These are phyloP conservation scores for Egretta garzetta DNA, from an alignment of 2,113 vertebrate species.

Conservation along the genomic window DNA sequence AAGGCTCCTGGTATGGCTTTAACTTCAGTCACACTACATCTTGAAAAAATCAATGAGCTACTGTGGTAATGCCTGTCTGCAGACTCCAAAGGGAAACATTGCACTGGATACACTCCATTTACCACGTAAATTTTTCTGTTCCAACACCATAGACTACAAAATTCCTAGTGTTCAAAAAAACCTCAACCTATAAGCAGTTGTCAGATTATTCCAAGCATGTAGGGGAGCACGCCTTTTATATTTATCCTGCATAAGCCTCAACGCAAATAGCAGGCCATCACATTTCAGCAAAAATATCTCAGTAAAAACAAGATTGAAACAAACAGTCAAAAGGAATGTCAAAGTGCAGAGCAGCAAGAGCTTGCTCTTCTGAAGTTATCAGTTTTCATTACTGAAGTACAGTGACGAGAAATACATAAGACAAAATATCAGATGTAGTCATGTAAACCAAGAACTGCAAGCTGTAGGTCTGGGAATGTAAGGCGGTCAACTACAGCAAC, in stretches of 20 bases:
- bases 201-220: background rate
- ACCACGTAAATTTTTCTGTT: background rate
- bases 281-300: background rate
- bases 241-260: background rate
- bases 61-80: fast-evolving
- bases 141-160: background rate
- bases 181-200: background rate
- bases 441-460: background rate
- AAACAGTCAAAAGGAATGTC: background rate
- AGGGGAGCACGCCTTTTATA: background rate
- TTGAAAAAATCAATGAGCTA: background rate
- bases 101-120: background rate
- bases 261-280: background rate
- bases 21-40: background rate
- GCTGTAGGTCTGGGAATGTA: background rate
- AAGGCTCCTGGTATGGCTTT: background rate
- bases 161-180: background rate
- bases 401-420: background rate
- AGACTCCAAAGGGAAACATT: background rate
- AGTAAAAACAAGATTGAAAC: background rate
- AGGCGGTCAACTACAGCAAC: background rate
- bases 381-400: background rate
- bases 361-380: background rate
- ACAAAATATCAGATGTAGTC: background rate
- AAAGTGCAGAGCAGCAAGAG: background rate